phyloP scores from a whole-genome alignment of 2,888 invertebrate genomes.

The Amitus sp. region DNA sequence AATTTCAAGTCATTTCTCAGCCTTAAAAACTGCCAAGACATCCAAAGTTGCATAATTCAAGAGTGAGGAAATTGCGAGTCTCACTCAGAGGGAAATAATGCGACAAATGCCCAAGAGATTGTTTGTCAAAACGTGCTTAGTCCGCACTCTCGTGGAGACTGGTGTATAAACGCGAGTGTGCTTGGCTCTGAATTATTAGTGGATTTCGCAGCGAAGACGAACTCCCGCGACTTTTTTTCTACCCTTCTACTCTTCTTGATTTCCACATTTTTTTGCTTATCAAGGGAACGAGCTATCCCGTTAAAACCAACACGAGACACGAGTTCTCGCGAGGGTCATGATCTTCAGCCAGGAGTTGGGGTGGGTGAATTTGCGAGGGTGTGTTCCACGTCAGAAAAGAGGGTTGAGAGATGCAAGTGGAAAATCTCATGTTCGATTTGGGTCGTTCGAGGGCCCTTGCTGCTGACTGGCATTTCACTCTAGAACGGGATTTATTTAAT shows the following conservation, averaged over 20 bases:
- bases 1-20: too few species aligned
- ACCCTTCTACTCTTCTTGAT: constrained; percentile 1
- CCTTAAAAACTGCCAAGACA: too few species aligned
- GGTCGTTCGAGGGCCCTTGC: constrained; percentile 22
- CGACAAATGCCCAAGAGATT: background rate
- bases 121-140: background rate
- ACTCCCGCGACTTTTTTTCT: constrained; percentile 9
- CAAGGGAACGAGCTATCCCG: constrained; percentile 22
- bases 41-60: background rate
- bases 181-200: constrained; percentile 46
- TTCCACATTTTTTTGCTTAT: constrained; percentile 13
- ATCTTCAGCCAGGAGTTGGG: constrained; percentile 28
- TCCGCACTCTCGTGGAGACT: constrained; percentile 1
- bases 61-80: background rate
- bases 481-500: constrained; percentile 14
- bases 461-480: constrained; percentile 25
- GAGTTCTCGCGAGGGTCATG: constrained; percentile 34
- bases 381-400: constrained; percentile 7
- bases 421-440: constrained; percentile 40
- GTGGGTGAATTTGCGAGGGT: background rate
- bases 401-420: constrained; percentile 29
- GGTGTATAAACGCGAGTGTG: constrained; percentile 17
- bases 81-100: too few species aligned
- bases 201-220: constrained; percentile 42
- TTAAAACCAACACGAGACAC: constrained; percentile 27